Evolutionary conservation across 2,888 invertebrate species (phyloP).

Genomic region (Tridacna crocea): DNA sequence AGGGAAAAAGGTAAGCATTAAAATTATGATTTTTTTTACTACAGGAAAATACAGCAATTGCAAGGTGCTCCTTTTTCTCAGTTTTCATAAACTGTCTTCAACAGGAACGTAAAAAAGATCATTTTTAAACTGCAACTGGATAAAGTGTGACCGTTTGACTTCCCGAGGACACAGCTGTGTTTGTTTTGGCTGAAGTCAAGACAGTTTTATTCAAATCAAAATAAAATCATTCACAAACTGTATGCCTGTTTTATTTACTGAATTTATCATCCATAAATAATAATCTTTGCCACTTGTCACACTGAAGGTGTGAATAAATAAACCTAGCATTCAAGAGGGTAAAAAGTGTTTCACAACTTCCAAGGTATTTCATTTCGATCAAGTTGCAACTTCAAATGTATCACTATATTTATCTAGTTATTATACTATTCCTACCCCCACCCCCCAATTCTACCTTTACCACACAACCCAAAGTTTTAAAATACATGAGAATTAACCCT

Average conservation of each 20-base stretch:
- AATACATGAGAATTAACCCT: too few relatives aligned
- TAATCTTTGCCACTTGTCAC: conserved; percentile 20
- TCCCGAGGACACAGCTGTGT: conserved; percentile 17
- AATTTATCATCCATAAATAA: conserved; percentile 16
- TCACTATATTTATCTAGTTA: too few relatives aligned
- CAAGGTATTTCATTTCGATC: too few relatives aligned
- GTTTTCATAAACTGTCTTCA: background rate
- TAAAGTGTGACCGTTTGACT: background rate
- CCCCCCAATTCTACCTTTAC: too few relatives aligned
- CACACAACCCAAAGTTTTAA: too few relatives aligned
- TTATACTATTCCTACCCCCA: too few relatives aligned
- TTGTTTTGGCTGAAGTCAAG: conserved; percentile 16
- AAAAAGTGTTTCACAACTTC: too few relatives aligned
- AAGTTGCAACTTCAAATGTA: too few relatives aligned
- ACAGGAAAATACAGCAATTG: too few relatives aligned
- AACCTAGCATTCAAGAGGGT: conserved; percentile 4
- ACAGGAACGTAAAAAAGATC: background rate
- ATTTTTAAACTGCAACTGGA: background rate
- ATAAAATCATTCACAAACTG: conserved; percentile 15
- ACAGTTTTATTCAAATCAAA: conserved; percentile 11
- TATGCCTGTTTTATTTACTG: conserved; percentile 19
- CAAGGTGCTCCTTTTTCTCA: background rate
- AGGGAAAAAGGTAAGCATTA: too few relatives aligned
- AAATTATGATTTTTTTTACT: too few relatives aligned
- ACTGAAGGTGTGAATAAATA: conserved; percentile 26